phyloP scores from a whole-genome alignment of 2,888 invertebrate genomes.

The Cantharis lateralis region DNA sequence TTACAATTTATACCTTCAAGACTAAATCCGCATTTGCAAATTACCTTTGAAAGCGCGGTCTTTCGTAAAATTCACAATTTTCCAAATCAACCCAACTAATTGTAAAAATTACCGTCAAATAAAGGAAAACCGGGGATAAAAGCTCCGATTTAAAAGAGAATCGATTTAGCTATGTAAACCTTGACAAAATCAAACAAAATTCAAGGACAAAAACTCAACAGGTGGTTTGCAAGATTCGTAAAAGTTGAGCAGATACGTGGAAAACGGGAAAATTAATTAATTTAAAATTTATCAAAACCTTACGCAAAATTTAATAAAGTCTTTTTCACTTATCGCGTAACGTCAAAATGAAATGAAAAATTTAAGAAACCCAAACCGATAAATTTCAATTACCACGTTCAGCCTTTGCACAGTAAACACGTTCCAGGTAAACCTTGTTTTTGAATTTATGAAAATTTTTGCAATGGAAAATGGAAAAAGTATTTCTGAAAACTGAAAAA shows the following conservation, averaged over 20 bases:
- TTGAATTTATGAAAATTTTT: neutral
- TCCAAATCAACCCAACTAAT: neutral
- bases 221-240: slow-evolving; percentile 10
- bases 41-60: neutral
- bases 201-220: slow-evolving; percentile 4
- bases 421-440: neutral
- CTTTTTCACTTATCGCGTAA: neutral
- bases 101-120: neutral
- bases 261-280: neutral
- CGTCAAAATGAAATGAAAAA: neutral
- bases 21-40: neutral
- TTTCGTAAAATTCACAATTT: neutral
- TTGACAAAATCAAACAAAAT: slow-evolving; percentile 9
- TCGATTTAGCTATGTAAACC: slow-evolving; percentile 5
- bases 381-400: neutral
- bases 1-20: neutral
- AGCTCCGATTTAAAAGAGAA: neutral
- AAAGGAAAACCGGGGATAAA: neutral
- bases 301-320: neutral
- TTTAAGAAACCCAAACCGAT: neutral
- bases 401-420: neutral
- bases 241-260: neutral
- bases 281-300: neutral
- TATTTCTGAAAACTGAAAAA: neutral
- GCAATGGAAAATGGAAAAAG: neutral